Conservation (phyloP, 1,140 invertebrate species). For the Solenopsis invicta region DNA sequence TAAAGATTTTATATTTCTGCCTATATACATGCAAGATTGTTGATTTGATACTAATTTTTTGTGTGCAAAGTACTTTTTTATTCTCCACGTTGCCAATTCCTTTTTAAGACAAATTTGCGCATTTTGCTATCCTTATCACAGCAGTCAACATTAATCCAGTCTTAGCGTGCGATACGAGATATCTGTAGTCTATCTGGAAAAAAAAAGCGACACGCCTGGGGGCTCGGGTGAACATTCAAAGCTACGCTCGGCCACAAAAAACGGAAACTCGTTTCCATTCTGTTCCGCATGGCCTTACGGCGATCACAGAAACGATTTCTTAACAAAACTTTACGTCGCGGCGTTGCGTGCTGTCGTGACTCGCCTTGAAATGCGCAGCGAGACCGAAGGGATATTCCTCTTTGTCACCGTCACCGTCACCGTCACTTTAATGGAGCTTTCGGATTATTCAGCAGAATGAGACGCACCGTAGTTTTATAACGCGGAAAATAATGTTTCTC, state of each 20-base stretch:
- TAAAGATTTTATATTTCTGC: too few relatives aligned
- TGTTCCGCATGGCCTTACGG: conserved; percentile 24
- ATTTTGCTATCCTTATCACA: neutral
- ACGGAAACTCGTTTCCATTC: conserved; percentile 45
- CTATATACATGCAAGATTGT: too few relatives aligned
- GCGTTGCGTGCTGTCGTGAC: conserved; percentile 60
- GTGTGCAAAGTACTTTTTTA: neutral
- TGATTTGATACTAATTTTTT: too few relatives aligned
- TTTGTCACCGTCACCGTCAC: conserved; percentile 59
- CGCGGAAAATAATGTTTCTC: neutral
- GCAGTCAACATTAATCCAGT: conserved; percentile 17
- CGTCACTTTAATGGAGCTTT: conserved; percentile 62
- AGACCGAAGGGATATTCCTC: conserved; percentile 65
- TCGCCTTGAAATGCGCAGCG: conserved; percentile 71
- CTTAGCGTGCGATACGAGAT: conserved; percentile 12
- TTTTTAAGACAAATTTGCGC: neutral
- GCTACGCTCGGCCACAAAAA: neutral
- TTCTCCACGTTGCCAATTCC: neutral
- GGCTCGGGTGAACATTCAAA: neutral
- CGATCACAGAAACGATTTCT: conserved; percentile 31
- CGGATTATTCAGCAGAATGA: conserved; percentile 60
- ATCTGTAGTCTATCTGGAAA: conserved; percentile 7
- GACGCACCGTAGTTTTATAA: neutral
- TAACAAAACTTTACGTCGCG: conserved; percentile 28
- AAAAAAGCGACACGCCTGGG: conserved; percentile 17